Evolutionary conservation across 2,888 invertebrate species (phyloP).

Genomic region (Liposcelis brunnea): DNA sequence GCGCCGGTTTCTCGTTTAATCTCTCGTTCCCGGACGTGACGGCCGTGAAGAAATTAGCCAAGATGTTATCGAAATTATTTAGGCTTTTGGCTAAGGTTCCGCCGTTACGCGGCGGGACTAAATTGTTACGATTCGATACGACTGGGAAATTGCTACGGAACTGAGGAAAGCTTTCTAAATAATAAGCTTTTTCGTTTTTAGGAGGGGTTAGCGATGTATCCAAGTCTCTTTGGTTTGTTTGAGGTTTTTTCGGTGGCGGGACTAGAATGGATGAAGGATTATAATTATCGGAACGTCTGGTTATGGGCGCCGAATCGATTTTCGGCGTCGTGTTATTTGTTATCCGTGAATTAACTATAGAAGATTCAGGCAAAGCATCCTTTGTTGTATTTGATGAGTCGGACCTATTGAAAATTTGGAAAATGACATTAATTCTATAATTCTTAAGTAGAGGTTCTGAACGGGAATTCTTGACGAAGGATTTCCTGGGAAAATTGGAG

Average conservation of each 20-base stretch:
- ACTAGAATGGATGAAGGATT: not conserved
- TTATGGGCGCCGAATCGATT: not conserved
- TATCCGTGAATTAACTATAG: too few relatives aligned
- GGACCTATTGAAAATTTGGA: too few relatives aligned
- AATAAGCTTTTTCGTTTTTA: not conserved
- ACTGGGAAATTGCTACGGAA: not conserved
- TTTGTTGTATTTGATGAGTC: too few relatives aligned
- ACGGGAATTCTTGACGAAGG: too few relatives aligned
- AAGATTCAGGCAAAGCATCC: too few relatives aligned
- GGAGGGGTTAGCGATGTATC: conserved; percentile 15
- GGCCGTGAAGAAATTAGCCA: not conserved
- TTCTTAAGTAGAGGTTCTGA: too few relatives aligned
- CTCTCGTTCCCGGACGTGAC: not conserved
- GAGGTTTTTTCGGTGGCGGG: conserved; percentile 27
- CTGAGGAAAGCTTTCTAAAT: not conserved
- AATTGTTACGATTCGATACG: not conserved
- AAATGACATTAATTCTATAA: too few relatives aligned
- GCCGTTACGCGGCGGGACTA: not conserved
- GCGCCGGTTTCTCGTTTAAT: not conserved
- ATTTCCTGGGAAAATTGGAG: too few relatives aligned
- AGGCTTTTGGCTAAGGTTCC: not conserved
- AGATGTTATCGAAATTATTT: not conserved
- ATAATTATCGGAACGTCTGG: not conserved
- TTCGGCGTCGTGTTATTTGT: too few relatives aligned
- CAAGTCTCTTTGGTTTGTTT: conserved; percentile 18